Evolutionary conservation across 2,888 invertebrate species (phyloP), one percentile per base, ranked within the genome.

Genomic region (Calameuta filiformis): DNA sequence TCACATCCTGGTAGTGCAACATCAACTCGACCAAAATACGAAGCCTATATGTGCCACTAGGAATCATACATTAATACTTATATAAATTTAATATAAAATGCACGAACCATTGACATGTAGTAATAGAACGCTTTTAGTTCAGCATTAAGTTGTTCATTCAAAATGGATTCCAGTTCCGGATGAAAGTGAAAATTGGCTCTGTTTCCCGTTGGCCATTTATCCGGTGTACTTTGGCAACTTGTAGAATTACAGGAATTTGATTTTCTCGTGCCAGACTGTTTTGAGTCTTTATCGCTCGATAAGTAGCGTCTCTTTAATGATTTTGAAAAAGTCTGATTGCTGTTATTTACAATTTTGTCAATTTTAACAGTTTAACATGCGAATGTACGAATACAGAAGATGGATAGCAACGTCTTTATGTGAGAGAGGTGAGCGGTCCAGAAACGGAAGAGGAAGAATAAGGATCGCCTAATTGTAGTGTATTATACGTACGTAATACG

Each of bases 121-220:
- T 92, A 92, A 87, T 94, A 94, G 82, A 93, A 93, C 31, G 94
- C 94, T 81, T 93, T 93, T 23, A 94, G 90, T 89, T 95, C 95
- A 77, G 91, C 89, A 83, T 93, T 92, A 82, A 94, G 93, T 88
- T 95, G 94, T 73, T 92, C 89, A 87, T 94, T 94, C 68, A 94
- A 83, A 31, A 90, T 90, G 31, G 88, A 89, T 89, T 94, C 94
- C 12, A 92, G 90, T 83, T 93, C 93, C 81, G 91, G 82, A 78
- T 92, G 89, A 84, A 92, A 93, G 71, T 87, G 83, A 76, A 85
- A 89, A 33, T 81, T 85, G 1, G 79, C 81, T 78, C 81, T 81
- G 35, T 83, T 82, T 80, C 83, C 88, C 37, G 83, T 85, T 40
- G 88, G 88, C 88, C 88, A 88, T 76, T 86, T 85, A 33, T 77